These are phyloP conservation scores for Notodonta dromedarius DNA, from an alignment of 2,888 invertebrate species.

Conservation along the genomic window DNA sequence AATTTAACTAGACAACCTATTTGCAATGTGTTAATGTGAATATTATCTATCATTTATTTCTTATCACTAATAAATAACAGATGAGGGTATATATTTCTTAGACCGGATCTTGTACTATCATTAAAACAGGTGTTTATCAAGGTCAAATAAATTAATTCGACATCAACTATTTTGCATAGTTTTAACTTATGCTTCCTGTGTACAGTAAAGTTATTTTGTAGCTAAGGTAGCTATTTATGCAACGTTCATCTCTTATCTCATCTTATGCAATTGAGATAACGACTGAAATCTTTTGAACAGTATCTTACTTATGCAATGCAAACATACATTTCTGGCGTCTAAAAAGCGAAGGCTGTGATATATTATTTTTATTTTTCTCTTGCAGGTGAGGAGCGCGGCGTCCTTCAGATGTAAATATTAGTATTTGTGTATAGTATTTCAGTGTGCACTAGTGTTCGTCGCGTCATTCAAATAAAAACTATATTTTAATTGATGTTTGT, in stretches of 20 bases:
- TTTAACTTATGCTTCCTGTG: too few relatives aligned
- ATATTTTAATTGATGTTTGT: slow-evolving; percentile 27
- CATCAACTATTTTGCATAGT: too few relatives aligned
- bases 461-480: slow-evolving; percentile 70
- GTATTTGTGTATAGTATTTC: slow-evolving; percentile 69
- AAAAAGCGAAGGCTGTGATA: slow-evolving; percentile 61
- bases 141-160: background rate
- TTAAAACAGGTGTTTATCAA: background rate
- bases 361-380: slow-evolving; percentile 72
- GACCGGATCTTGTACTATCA: too few relatives aligned
- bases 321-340: slow-evolving; percentile 54
- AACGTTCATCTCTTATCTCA: slow-evolving; percentile 18
- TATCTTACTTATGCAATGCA: slow-evolving; percentile 18
- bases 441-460: slow-evolving; percentile 61
- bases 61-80: too few relatives aligned
- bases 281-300: slow-evolving; percentile 14
- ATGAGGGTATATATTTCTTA: too few relatives aligned
- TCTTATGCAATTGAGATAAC: slow-evolving; percentile 17
- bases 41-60: too few relatives aligned
- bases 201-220: too few relatives aligned
- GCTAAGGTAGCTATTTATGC: too few relatives aligned
- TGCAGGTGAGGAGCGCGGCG: slow-evolving; percentile 64
- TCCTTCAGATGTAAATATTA: slow-evolving; percentile 73
- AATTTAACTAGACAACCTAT: too few relatives aligned
- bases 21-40: too few relatives aligned